A percentile compares a stretch with the other conserved stretches of the same genome.
These are phyloP conservation scores for Heliocidaris tuberculata DNA, from an alignment of 35 echinoderm and acorn worm genomes.

Conservation along the genomic window DNA sequence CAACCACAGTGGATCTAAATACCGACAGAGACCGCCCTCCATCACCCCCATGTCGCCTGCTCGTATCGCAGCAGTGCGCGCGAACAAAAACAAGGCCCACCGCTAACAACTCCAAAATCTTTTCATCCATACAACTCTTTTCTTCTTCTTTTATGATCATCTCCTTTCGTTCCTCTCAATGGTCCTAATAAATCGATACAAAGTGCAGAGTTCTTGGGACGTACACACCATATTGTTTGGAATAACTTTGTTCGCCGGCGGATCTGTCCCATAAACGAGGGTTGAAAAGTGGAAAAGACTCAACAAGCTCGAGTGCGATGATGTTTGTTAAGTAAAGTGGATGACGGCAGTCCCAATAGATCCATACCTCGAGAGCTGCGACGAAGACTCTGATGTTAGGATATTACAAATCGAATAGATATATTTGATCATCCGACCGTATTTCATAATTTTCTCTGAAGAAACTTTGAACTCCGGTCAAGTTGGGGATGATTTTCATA, in stretches of 20 bases:
- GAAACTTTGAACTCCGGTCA: not conserved
- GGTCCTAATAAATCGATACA: not conserved
- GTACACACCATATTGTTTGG: not conserved
- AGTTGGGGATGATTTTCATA: not conserved
- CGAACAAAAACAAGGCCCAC: not conserved
- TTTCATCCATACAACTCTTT: constrained; percentile 4
- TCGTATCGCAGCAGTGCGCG: not conserved
- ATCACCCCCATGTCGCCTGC: not conserved
- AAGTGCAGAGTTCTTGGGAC: not conserved
- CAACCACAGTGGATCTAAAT: not conserved
- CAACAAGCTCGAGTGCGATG: not conserved
- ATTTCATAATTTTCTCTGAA: not conserved
- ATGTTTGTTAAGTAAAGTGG: not conserved
- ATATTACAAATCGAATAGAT: not conserved
- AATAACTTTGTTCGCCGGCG: not conserved
- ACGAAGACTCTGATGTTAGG: not conserved
- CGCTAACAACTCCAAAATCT: not conserved
- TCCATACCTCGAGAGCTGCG: not conserved
- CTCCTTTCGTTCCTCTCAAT: not conserved
- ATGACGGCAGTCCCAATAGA: not conserved
- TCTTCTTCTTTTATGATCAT: not conserved
- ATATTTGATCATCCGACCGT: not conserved
- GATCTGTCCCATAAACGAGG: not conserved
- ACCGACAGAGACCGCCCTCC: not conserved
- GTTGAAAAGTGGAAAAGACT: not conserved